These are phyloP conservation scores for Podarcis cretensis DNA, from an alignment of 2,113 vertebrate species.

Conservation along the genomic window DNA sequence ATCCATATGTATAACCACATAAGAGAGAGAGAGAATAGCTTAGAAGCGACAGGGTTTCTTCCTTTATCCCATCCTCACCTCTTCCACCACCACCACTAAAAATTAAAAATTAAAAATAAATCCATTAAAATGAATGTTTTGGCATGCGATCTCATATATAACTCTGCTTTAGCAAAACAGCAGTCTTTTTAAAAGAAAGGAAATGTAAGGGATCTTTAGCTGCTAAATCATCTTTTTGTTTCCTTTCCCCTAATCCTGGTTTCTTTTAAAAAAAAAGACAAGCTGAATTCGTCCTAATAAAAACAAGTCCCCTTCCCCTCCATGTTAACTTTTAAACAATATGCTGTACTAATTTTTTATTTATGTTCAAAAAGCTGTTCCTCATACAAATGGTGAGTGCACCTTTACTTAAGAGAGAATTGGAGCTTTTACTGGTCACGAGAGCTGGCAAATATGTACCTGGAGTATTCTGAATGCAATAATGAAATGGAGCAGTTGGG, in stretches of 20 bases:
- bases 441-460: conserved; percentile 99
- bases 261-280: conserved; percentile 41
- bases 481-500: conserved; percentile 90
- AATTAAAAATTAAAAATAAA: neutral
- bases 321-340: conserved; percentile 46
- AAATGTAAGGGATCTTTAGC: conserved; percentile 35
- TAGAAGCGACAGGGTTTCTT: conserved; percentile 39
- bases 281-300: conserved; percentile 36
- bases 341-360: conserved; percentile 49
- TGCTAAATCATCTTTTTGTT: conserved; percentile 31
- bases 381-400: conserved; percentile 63
- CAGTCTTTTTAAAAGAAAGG: neutral
- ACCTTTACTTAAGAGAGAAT: conserved; percentile 83
- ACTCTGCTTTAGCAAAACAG: neutral
- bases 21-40: conserved; percentile 7
- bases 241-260: conserved; percentile 36
- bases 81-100: neutral
- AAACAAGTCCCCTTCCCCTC: conserved; percentile 40
- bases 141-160: conserved; percentile 34
- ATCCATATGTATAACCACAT: conserved; percentile 7
- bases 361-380: conserved; percentile 60
- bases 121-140: conserved; percentile 26
- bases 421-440: conserved; percentile 80
- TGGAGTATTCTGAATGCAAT: conserved; percentile 94
- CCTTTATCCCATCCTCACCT: neutral